phyloP scores from a whole-genome alignment of 2,113 vertebrate species.

The Danio rerio region GRCz12tu NC_133178.1:56211001-56211500 shows the following conservation, averaged over 20 bases:
- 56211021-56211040: neutral
- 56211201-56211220: slow-evolving; percentile 83
- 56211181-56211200: slow-evolving; percentile 74
- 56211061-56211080: neutral
- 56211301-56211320: slow-evolving; percentile 83
- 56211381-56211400: slow-evolving; percentile 4
- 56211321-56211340: slow-evolving; percentile 79
- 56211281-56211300: slow-evolving; percentile 75
- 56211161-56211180: slow-evolving; percentile 71
- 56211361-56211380: slow-evolving; percentile 14
- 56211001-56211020: neutral
- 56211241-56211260: slow-evolving; percentile 75
- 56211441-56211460: slow-evolving; percentile 1
- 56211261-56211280: slow-evolving; percentile 65
- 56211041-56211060: neutral
- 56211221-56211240: slow-evolving; percentile 80
- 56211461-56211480: neutral
- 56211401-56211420: neutral
- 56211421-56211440: neutral
- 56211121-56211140: slow-evolving; percentile 70
- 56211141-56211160: slow-evolving; percentile 68
- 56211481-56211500: neutral
- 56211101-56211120: slow-evolving; percentile 31
- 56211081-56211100: slow-evolving; percentile 58
- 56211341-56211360: slow-evolving; percentile 50